A percentile compares a stretch with the other conserved stretches of the same genome.
phyloP scores from a whole-genome alignment of 2,888 invertebrate genomes.

The Pandemis cinnamomeana region DNA sequence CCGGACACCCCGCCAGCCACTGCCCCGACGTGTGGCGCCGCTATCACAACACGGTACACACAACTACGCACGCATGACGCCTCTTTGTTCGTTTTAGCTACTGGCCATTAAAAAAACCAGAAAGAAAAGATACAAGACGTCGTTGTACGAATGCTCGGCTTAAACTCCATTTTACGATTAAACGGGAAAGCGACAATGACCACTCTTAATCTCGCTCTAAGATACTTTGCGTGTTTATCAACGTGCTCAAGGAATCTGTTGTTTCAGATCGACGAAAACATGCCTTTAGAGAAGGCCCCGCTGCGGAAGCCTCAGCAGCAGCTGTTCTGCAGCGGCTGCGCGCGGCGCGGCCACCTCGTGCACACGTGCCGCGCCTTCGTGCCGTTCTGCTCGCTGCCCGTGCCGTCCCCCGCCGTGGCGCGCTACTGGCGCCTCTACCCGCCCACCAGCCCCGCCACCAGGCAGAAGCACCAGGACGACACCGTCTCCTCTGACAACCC shows the following conservation, averaged over 20 bases:
- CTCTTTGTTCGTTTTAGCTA: no score
- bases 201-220: no score
- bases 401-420: conserved; percentile 71
- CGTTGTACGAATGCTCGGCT: no score
- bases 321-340: conserved; percentile 84
- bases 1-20: conserved; percentile 85
- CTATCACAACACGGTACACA: conserved; percentile 87
- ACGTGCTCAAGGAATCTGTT: background rate
- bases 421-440: conserved; percentile 63
- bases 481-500: conserved; percentile 43
- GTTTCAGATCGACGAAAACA: conserved; percentile 76
- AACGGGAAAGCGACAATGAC: no score
- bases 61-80: background rate
- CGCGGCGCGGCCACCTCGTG: conserved; percentile 81
- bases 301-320: conserved; percentile 60
- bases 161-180: no score
- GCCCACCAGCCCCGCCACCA: conserved; percentile 40
- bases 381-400: conserved; percentile 73
- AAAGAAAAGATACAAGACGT: no score
- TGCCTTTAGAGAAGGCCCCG: conserved; percentile 62
- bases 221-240: background rate
- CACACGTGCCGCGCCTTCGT: conserved; percentile 69
- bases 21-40: conserved; percentile 91
- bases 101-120: no score
- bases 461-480: conserved; percentile 45